Conservation (phyloP, 2,797 vertebrate genomes). For the Nyctalus aviator region DNA sequence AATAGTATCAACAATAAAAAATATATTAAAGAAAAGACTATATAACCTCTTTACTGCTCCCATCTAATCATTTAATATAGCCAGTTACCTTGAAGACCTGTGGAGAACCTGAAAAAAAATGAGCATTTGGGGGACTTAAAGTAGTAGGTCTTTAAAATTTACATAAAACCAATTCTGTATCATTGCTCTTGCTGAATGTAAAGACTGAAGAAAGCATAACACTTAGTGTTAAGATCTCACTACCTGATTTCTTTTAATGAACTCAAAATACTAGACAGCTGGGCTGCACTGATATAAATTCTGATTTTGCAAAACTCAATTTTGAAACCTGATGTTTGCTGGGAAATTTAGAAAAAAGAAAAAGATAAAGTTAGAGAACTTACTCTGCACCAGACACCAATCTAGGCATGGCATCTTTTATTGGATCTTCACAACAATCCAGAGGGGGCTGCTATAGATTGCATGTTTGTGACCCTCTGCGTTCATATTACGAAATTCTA, state of each 20-base stretch:
- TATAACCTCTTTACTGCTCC: background rate
- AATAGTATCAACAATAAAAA: too few relatives aligned
- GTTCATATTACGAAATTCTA: background rate
- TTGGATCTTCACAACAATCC: background rate
- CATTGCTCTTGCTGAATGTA: background rate
- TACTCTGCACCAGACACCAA: background rate
- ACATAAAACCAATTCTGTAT: background rate
- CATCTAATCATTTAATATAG: slow-evolving; percentile 25
- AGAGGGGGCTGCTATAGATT: background rate
- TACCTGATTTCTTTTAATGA: background rate
- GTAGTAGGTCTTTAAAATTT: background rate
- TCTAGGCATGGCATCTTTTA: background rate
- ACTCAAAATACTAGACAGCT: background rate
- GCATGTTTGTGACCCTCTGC: background rate
- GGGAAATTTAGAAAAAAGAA: background rate
- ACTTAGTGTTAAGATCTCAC: background rate
- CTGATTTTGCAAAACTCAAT: background rate
- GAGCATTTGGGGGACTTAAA: background rate
- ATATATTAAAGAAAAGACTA: background rate
- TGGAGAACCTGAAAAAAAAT: background rate
- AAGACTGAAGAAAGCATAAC: background rate
- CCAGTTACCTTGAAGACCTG: background rate
- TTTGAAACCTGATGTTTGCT: slow-evolving; percentile 1
- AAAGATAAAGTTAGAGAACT: slow-evolving; percentile 21
- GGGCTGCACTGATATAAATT: background rate